Percentiles rank a stretch among this genome's conserved stretches.
Evolutionary conservation across 2,797 vertebrate species (phyloP).

Genomic region (Synanceia verrucosa): DNA sequence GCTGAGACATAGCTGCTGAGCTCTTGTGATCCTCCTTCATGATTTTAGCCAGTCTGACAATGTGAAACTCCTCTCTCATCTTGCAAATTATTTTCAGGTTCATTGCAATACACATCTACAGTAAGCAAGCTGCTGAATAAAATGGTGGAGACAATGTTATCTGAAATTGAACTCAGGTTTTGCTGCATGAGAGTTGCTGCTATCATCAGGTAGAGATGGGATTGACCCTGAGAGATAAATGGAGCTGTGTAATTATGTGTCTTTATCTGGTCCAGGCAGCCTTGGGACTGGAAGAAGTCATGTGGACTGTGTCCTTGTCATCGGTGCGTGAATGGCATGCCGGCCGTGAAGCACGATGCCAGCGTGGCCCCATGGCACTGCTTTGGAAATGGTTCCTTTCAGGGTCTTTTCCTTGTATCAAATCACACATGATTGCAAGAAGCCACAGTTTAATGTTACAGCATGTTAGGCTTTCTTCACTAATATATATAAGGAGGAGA

Average conservation of each 20-base stretch:
- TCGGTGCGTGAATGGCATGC: conserved; percentile 58
- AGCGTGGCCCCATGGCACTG: conserved; percentile 45
- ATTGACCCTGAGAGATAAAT: conserved; percentile 81
- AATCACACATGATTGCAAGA: conserved; percentile 49
- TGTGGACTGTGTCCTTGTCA: conserved; percentile 78
- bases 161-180: conserved; percentile 79
- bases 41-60: conserved; percentile 23
- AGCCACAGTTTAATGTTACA: conserved; percentile 36
- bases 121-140: conserved; percentile 57
- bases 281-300: conserved; percentile 59
- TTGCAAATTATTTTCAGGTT: conserved; percentile 49
- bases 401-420: conserved; percentile 40
- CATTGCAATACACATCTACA: conserved; percentile 44
- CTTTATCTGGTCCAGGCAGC: conserved; percentile 81
- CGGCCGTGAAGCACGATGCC: conserved; percentile 44
- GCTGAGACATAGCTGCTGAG: conserved; percentile 28
- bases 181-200: conserved; percentile 51
- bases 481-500: too few species aligned
- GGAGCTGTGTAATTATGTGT: conserved; percentile 77
- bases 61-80: conserved; percentile 41
- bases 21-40: conserved; percentile 26
- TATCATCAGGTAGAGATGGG: conserved; percentile 71
- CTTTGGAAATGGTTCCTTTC: conserved; percentile 67
- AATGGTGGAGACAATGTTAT: conserved; percentile 78
- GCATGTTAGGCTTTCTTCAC: conserved; percentile 34